Evolutionary conservation across 1,140 invertebrate species (phyloP).

Genomic region (Cydia strobilella): DNA sequence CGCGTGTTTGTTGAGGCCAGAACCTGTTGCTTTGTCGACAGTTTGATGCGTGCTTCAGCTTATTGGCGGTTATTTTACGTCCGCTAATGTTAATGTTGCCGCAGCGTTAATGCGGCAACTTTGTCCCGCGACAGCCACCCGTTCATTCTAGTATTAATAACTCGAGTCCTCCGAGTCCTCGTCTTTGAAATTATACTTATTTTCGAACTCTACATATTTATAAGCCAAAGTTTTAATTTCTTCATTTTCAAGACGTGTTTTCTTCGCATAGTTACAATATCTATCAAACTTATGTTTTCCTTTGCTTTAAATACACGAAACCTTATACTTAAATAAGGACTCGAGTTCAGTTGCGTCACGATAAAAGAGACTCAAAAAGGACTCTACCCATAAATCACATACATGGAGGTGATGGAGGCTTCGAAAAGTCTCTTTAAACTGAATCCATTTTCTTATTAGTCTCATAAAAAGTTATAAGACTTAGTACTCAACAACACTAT

Average conservation of each 20-base stretch:
- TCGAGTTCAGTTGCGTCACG: too few relatives aligned
- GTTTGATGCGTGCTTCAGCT: constrained; percentile 72
- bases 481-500: not conserved
- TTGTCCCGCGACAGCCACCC: constrained; percentile 48
- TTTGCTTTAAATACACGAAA: too few relatives aligned
- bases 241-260: too few relatives aligned
- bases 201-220: not conserved
- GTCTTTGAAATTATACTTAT: not conserved
- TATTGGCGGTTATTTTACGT: constrained; percentile 78
- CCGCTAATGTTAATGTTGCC: constrained; percentile 71
- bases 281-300: too few relatives aligned
- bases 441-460: not conserved
- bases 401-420: too few relatives aligned
- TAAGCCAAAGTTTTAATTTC: not conserved
- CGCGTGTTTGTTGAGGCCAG: constrained; percentile 69
- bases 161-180: not conserved
- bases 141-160: not conserved
- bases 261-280: too few relatives aligned
- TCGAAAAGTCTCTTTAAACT: not conserved
- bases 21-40: constrained; percentile 77
- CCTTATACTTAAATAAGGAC: too few relatives aligned
- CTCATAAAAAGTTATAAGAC: too few relatives aligned
- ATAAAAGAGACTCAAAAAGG: too few relatives aligned
- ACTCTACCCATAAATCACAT: too few relatives aligned
- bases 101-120: constrained; percentile 66